phyloP scores from a whole-genome alignment of 2,797 vertebrate genomes.

The Microchirus variegatus region DNA sequence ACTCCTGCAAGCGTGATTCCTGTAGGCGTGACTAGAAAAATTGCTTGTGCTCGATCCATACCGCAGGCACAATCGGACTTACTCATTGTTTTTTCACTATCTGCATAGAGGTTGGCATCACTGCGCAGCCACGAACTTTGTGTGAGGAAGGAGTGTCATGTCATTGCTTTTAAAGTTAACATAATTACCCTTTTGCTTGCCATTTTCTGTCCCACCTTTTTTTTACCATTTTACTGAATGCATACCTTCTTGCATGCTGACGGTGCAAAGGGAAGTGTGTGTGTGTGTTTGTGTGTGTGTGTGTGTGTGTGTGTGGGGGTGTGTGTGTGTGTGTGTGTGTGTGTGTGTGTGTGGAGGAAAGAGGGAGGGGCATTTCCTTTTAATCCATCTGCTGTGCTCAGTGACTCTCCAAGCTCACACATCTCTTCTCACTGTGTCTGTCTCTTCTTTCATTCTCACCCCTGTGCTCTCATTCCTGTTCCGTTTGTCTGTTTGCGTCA shows the following conservation, averaged over 20 bases:
- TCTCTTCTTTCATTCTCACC: constrained; percentile 27
- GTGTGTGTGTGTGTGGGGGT: not conserved
- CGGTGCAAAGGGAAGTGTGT: constrained; percentile 54
- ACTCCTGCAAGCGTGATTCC: too few species aligned
- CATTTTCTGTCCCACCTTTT: constrained; percentile 24
- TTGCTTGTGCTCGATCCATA: too few species aligned
- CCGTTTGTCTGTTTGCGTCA: constrained; percentile 49
- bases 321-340: not conserved
- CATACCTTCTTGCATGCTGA: constrained; percentile 68
- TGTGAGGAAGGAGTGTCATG: constrained; percentile 14
- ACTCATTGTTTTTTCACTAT: not conserved
- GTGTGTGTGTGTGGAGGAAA: constrained; percentile 22
- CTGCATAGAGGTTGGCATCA: constrained; percentile 5
- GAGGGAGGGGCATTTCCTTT: constrained; percentile 74
- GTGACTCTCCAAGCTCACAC: constrained; percentile 63
- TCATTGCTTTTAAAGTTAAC: constrained; percentile 30
- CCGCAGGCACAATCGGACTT: not conserved
- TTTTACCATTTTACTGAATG: constrained; percentile 56
- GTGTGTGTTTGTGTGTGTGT: constrained; percentile 16
- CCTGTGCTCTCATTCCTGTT: constrained; percentile 19
- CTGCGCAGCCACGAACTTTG: constrained; percentile 5
- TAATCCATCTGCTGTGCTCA: constrained; percentile 70
- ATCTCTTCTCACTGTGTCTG: constrained; percentile 30
- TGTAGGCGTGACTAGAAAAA: too few species aligned
- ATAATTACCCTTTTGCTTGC: constrained; percentile 19